Evolutionary conservation across 2,113 vertebrate genomes (phyloP).

Genomic region (Coturnix japonica): DNA sequence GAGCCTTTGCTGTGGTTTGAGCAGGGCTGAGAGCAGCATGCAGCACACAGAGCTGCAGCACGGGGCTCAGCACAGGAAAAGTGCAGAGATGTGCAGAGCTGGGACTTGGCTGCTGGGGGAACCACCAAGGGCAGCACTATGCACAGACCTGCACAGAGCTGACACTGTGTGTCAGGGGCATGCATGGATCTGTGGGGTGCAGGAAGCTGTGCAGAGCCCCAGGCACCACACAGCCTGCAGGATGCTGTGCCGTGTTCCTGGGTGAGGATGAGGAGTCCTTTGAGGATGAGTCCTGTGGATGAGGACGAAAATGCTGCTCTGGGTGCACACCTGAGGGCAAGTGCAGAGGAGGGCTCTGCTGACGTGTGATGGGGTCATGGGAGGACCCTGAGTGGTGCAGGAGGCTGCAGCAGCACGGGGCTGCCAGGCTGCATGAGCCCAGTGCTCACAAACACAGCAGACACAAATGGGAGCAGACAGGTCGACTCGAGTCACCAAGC

Average conservation of each 20-base stretch:
- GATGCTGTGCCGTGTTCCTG: fast-evolving
- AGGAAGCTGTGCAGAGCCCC: not conserved
- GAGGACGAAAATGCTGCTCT: not conserved
- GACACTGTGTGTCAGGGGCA: not conserved
- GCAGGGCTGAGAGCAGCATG: fast-evolving
- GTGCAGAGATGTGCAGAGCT: fast-evolving
- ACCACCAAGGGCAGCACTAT: fast-evolving
- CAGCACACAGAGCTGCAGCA: not conserved
- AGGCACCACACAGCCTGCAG: not conserved
- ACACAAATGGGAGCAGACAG: slow-evolving; percentile 61
- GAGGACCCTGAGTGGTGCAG: not conserved
- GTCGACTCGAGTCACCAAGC: not conserved
- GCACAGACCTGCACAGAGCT: not conserved
- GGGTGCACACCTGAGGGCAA: not conserved
- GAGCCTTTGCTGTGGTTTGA: not conserved
- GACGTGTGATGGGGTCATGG: not conserved
- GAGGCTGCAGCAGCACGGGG: not conserved
- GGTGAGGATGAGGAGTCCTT: too few species aligned
- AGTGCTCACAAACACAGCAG: not conserved
- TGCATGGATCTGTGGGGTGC: fast-evolving
- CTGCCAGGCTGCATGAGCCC: not conserved
- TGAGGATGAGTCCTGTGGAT: not conserved
- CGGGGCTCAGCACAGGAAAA: not conserved
- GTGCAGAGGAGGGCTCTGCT: not conserved
- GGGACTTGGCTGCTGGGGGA: not conserved